Conservation (phyloP, 2,888 invertebrate species). For the Panzeria rudis region DNA sequence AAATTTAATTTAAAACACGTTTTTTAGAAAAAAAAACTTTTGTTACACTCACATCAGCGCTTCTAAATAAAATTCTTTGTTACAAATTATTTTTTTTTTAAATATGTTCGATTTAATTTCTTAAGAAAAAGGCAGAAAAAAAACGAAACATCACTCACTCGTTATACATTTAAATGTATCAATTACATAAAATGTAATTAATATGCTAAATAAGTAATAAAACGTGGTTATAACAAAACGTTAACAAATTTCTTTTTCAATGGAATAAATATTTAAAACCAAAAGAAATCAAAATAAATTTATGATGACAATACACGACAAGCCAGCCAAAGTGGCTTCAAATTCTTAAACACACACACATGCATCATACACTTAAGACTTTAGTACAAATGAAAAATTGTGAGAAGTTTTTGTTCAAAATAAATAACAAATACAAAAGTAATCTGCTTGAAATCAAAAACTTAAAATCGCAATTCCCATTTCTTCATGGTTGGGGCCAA, state of each 20-base stretch:
- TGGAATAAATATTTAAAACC: background rate
- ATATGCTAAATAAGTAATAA: slow-evolving; percentile 67
- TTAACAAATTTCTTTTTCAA: slow-evolving; percentile 30
- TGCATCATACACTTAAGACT: background rate
- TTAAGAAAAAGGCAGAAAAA: too few relatives aligned
- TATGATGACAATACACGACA: slow-evolving; percentile 51
- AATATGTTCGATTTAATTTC: slow-evolving; percentile 8
- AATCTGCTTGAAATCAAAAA: slow-evolving; percentile 60
- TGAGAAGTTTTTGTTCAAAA: slow-evolving; percentile 18
- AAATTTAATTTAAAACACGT: background rate
- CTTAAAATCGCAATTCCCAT: slow-evolving; percentile 50
- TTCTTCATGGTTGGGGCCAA: background rate
- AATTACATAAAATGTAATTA: slow-evolving; percentile 62
- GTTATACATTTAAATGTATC: slow-evolving; percentile 60
- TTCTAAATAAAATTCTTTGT: background rate
- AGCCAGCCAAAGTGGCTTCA: slow-evolving; percentile 55
- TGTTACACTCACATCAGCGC: too few relatives aligned
- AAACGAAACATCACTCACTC: background rate
- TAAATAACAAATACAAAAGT: slow-evolving; percentile 12
- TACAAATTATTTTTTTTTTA: background rate
- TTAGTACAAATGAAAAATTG: slow-evolving; percentile 3
- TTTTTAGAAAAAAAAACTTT: too few relatives aligned
- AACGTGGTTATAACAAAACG: slow-evolving; percentile 56
- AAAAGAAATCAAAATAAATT: slow-evolving; percentile 54
- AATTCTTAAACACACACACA: background rate